phyloP scores from a whole-genome alignment of 2,888 invertebrate species.

The Aspidiotus rigidus region DNA sequence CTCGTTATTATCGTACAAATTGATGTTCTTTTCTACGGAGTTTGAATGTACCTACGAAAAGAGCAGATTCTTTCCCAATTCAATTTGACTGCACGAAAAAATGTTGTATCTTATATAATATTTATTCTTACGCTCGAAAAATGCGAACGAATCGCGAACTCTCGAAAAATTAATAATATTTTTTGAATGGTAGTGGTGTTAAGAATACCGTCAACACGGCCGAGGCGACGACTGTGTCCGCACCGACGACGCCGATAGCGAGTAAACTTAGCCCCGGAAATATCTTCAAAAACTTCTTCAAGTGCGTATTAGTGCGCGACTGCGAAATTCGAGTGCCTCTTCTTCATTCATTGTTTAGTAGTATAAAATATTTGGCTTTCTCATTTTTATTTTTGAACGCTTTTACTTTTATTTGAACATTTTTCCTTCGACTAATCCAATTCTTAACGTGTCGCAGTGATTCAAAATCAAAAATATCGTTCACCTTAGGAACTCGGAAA shows the following conservation, averaged over 20 bases:
- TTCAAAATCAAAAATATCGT: too few species aligned
- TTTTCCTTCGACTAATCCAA: too few species aligned
- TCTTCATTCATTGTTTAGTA: too few species aligned
- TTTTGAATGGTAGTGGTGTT: slow-evolving; percentile 18
- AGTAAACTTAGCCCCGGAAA: slow-evolving; percentile 73
- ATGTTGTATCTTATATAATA: background rate
- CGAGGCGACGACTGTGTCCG: slow-evolving; percentile 38
- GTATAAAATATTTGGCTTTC: too few species aligned
- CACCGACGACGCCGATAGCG: slow-evolving; percentile 54
- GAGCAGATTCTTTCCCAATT: background rate
- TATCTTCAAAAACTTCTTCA: slow-evolving; percentile 95
- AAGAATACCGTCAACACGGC: slow-evolving; percentile 16
- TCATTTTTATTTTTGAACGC: too few species aligned
- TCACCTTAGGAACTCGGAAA: too few species aligned
- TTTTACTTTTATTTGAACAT: too few species aligned
- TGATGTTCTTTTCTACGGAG: too few species aligned
- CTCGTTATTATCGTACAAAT: too few species aligned
- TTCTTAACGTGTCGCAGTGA: too few species aligned
- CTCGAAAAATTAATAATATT: background rate
- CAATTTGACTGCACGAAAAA: slow-evolving; percentile 3
- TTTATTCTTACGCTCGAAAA: background rate
- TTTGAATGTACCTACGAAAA: too few species aligned
- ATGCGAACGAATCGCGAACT: background rate
- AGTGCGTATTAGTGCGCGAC: slow-evolving; percentile 55
- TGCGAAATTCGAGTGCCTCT: too few species aligned